Evolutionary conservation across 2,797 vertebrate species (phyloP).

Genomic region (Muscicapa striata): DNA sequence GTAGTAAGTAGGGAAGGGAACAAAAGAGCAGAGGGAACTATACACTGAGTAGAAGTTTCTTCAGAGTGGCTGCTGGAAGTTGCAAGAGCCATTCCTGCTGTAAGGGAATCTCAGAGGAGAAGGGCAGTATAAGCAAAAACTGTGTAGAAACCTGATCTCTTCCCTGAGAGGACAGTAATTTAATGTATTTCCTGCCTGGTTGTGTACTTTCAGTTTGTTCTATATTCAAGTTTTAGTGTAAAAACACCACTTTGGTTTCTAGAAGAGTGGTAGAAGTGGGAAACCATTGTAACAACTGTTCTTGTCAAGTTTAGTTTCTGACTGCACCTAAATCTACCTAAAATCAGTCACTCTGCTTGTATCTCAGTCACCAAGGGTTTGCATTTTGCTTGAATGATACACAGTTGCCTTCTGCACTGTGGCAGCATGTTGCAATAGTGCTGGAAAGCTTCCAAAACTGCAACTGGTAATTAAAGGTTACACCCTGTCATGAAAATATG

Average conservation of each 20-base stretch:
- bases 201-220: not conserved
- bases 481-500: not conserved
- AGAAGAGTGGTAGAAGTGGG: not conserved
- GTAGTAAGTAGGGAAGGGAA: not conserved
- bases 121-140: not conserved
- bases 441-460: conserved; percentile 34
- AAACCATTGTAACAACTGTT: not conserved
- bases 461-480: conserved; percentile 17
- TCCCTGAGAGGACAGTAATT: not conserved
- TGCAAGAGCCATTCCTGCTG: not conserved
- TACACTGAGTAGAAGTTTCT: not conserved
- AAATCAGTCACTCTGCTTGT: not conserved
- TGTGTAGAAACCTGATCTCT: not conserved
- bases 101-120: not conserved
- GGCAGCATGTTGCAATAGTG: not conserved
- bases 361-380: not conserved
- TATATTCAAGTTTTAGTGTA: not conserved
- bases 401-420: not conserved
- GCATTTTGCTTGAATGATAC: not conserved
- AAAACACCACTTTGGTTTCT: not conserved
- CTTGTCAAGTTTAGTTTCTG: not conserved
- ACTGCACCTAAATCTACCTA: not conserved
- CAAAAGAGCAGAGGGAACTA: not conserved
- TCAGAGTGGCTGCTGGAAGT: not conserved
- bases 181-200: not conserved